Conservation (phyloP, 2,888 invertebrate species). For the Xanthorhoe designata region DNA sequence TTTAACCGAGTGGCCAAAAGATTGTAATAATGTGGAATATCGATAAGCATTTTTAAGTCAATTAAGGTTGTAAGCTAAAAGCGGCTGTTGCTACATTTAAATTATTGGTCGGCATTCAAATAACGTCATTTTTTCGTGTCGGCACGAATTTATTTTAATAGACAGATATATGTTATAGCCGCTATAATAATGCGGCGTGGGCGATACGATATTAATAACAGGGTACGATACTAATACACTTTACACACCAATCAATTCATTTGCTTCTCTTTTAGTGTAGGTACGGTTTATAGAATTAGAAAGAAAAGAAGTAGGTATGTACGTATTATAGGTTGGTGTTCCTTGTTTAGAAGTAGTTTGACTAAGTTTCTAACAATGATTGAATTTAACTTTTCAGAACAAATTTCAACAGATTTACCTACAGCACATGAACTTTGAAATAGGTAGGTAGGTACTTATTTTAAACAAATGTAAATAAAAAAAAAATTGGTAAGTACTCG, state of each 20-base stretch:
- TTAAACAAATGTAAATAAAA: too few relatives aligned
- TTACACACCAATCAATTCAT: constrained; percentile 28
- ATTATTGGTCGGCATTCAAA: constrained; percentile 85
- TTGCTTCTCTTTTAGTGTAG: constrained; percentile 4
- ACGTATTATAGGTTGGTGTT: too few relatives aligned
- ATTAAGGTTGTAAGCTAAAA: constrained; percentile 86
- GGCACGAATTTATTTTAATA: constrained; percentile 83
- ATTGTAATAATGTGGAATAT: constrained; percentile 61
- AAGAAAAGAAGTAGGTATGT: neutral
- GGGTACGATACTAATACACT: constrained; percentile 26
- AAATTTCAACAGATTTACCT: too few relatives aligned
- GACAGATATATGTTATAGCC: constrained; percentile 74
- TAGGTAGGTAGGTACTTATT: too few relatives aligned
- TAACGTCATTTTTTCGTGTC: constrained; percentile 85
- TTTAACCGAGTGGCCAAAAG: constrained; percentile 46
- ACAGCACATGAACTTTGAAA: too few relatives aligned
- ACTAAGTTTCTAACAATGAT: too few relatives aligned
- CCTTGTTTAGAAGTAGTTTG: too few relatives aligned
- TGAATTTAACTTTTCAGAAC: too few relatives aligned
- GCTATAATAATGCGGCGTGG: constrained; percentile 72
- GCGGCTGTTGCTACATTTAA: constrained; percentile 86
- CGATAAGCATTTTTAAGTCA: constrained; percentile 86
- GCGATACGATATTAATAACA: constrained; percentile 53
- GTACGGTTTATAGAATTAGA: constrained; percentile 1
- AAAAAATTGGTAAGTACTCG: too few relatives aligned